phyloP scores from a whole-genome alignment of 2,113 vertebrate species.

The Caranx ignobilis region DNA sequence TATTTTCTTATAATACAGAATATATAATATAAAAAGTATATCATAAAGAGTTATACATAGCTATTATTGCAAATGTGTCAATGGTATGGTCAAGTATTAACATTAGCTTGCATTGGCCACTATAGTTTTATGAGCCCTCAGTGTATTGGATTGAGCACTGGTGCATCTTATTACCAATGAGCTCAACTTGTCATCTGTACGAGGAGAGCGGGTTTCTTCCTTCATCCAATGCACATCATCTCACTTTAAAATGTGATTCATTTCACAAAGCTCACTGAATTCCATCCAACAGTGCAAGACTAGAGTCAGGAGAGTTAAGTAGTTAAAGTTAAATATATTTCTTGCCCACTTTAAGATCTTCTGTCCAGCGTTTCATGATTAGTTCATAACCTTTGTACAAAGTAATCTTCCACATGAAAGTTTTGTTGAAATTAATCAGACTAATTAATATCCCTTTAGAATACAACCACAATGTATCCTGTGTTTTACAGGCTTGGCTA shows the following conservation, averaged over 20 bases:
- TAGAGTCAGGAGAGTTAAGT: too few species aligned
- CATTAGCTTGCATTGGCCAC: background rate
- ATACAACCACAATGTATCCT: slow-evolving; percentile 13
- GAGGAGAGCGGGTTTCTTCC: background rate
- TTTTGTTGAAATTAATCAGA: background rate
- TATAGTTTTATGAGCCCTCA: background rate
- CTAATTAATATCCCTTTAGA: slow-evolving; percentile 28
- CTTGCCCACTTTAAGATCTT: background rate
- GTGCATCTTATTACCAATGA: background rate
- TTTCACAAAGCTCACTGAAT: background rate
- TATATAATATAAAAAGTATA: too few species aligned
- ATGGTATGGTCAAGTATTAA: too few species aligned
- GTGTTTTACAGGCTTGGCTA: slow-evolving; percentile 18
- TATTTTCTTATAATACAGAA: too few species aligned
- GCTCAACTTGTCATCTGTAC: background rate
- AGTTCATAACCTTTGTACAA: background rate
- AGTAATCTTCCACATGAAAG: background rate
- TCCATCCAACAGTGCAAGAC: background rate
- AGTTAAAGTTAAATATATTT: background rate
- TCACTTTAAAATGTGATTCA: too few species aligned
- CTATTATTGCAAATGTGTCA: too few species aligned
- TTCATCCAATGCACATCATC: background rate
- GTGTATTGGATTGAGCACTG: background rate
- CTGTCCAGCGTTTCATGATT: background rate
- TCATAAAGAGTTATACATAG: too few species aligned